Conservation (phyloP, 2,113 vertebrate genomes). For the Oenanthe melanoleuca region DNA sequence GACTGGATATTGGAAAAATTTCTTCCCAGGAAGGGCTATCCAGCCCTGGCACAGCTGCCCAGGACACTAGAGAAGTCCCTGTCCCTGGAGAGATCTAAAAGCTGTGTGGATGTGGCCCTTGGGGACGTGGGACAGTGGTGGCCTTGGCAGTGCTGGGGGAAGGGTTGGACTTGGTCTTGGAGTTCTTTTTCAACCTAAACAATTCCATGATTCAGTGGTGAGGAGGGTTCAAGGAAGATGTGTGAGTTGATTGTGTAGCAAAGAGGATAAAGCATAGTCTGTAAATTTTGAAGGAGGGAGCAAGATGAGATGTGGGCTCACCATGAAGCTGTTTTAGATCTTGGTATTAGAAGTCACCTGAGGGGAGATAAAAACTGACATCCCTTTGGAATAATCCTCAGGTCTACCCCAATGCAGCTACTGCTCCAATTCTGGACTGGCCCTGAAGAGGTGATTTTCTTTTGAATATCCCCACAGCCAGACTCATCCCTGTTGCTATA, state of each 20-base stretch:
- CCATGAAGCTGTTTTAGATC: neutral
- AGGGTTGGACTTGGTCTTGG: too few relatives aligned
- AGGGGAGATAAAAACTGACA: neutral
- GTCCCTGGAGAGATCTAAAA: neutral
- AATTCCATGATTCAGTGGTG: neutral
- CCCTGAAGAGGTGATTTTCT: neutral
- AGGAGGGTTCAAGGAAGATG: neutral
- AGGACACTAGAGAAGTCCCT: neutral
- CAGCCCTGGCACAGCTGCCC: neutral
- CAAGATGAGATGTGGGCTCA: neutral
- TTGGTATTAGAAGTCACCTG: neutral
- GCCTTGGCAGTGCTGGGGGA: neutral
- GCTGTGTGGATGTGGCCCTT: accelerated
- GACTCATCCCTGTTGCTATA: neutral
- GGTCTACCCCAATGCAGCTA: neutral
- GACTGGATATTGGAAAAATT: neutral
- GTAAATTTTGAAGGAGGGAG: neutral
- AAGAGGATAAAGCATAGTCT: neutral
- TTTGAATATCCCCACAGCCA: neutral
- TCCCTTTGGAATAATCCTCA: neutral
- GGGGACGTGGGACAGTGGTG: too few relatives aligned
- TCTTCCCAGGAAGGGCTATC: neutral
- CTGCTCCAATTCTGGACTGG: neutral
- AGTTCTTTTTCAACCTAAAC: neutral
- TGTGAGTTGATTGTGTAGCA: neutral